Base-by-base conservation (phyloP, 2,888 invertebrate species). In the Heteromurus nitidus region DNA sequence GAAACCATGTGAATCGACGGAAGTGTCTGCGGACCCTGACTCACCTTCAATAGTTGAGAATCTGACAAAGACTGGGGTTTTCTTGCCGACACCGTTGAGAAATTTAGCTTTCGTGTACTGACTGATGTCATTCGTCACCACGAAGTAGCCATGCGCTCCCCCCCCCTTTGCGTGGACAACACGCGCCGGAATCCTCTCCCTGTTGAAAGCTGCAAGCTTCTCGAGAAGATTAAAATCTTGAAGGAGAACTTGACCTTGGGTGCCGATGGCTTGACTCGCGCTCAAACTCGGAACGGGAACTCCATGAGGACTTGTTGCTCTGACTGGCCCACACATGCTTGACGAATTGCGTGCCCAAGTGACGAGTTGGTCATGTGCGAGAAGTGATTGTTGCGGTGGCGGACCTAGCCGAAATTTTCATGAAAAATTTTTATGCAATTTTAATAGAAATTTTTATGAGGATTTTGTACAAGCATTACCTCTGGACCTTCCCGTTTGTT, bases 181-280 rank as follows among this genome's bases (percentile, higher is more conserved):
- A 87, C 98, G 92, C 89, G 98, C 98, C 0, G 98, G 98, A 87
- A 98, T 98, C 76, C 98, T 93, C 89, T 98, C 98, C 55, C 97
- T 91, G 89, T 94, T 93, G 89, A 98, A 98, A 87, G 96, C 93
- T 0, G 94, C 92, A 64, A 95, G 91, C 89, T 95, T 94, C 89
- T 96, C 95, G 3, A 95, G 88, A 87, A 75, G 55, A 5, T 28
- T 2, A 13, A 75, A 67, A 20, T 75, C 75, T 16, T 97, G 95
- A 16, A 97, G 89, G 0, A 98, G 91, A 30, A 95, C 90, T 0
- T 97, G 98, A 30, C 98, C 97, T 82, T 93, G 91, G 13, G 93
- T 93, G 0, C 98, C 98, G 22, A 94, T 94, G n/a, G 97, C 96
- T 88, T 95, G 90, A 36, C 60, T 60, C 3, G 76, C 76, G 7